Evolutionary conservation across 2,797 vertebrate species (phyloP), one percentile per base, ranked within the genome.

Genomic region (Malacoctenus gilli): DNA sequence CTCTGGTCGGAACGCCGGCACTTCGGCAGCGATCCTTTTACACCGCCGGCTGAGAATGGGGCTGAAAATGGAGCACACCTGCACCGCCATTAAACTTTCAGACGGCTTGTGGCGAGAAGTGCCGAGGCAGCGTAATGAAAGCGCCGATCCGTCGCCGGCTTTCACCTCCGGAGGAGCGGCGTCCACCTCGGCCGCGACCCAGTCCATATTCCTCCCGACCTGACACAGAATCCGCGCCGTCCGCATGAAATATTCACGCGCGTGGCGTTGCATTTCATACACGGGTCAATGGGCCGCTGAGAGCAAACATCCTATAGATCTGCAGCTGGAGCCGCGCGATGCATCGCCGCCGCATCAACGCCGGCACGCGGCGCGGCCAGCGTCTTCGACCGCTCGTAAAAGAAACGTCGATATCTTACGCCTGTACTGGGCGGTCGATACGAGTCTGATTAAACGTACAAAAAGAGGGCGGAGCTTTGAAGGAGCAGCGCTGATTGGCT

Each of bases 81-180:
- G 48, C 64, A 31, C 8, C 48, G 23, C 22, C 54, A 62, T 77
- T 75, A 52, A 76, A 69, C 38, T 70, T 69, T 46, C 28, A 76
- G 15, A 72, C 59, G 19, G 42, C 58, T 53, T 60, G 31, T 35
- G 51, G 44, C 68, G 37, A 65, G 36, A 78, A 51, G 16, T 34
- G 43, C 40, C 49, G 37, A 51, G 38, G 19, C 31, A 43, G 53
- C 12, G 50, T 67, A 54, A 64, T 31, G 56, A 82, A 72, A 68
- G 25, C 25, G 25, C 25, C 5, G 25, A n/a, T n/a, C n/a, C n/a
- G n/a, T n/a, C 25, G 1, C 50, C 38, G 0, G 2, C 14, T 31
- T 55, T 30, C 35, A 30, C 52, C 20, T n/a, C n/a, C n/a, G n/a
- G n/a, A n/a, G n/a, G n/a, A n/a, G n/a, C n/a, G n/a, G n/a, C n/a